A percentile compares a stretch with the other conserved stretches of the same genome.
Evolutionary conservation across 2,797 vertebrate genomes (phyloP).

Genomic region (Yasuhikotakia modesta): DNA sequence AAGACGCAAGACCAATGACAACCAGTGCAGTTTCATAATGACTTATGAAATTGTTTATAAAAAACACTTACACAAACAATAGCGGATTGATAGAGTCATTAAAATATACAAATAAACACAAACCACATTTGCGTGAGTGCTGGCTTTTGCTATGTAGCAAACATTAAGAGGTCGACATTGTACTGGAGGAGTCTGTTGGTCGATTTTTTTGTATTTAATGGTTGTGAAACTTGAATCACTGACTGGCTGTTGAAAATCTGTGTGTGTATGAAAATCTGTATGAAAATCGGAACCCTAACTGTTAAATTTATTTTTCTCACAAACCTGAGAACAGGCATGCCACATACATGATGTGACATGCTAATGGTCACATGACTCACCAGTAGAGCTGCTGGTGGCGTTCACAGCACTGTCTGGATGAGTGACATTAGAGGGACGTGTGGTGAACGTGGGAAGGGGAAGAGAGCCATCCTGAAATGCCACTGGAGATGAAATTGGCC

Average conservation of each 20-base stretch:
- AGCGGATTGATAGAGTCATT: background rate
- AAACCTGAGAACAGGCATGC: background rate
- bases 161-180: conserved; percentile 61
- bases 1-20: conserved; percentile 7
- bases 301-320: background rate
- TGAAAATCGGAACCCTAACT: no score
- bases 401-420: conserved; percentile 52
- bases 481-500: conserved; percentile 64
- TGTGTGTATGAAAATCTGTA: no score
- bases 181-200: conserved; percentile 48
- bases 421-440: conserved; percentile 58
- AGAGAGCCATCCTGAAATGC: conserved; percentile 61
- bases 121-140: conserved; percentile 15
- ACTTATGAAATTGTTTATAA: background rate
- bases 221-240: no score
- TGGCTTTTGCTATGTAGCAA: conserved; percentile 57
- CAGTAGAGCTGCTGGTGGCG: conserved; percentile 65
- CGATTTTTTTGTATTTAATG: conserved; percentile 20
- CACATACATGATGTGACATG: background rate
- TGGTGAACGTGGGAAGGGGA: conserved; percentile 36
- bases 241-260: no score
- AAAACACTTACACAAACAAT: conserved; percentile 7
- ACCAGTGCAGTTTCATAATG: conserved; percentile 7
- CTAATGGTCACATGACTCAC: conserved; percentile 64
- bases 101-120: background rate